Base-by-base conservation (phyloP, 2,888 invertebrate genomes). In the Cheilosia soror region DNA sequence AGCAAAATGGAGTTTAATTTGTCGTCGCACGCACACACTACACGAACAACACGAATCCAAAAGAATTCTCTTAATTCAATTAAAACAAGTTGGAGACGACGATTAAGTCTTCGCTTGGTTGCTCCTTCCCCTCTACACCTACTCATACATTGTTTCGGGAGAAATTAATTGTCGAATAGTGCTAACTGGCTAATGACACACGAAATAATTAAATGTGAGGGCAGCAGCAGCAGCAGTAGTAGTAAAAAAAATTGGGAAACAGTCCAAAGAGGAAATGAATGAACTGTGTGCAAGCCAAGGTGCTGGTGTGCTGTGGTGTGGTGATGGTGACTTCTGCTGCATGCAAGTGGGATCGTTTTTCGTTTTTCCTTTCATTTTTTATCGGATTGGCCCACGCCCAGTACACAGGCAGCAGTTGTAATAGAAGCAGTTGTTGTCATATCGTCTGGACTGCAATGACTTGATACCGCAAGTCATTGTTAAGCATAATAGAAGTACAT, bases 341-440 rank as follows among this genome's bases (percentile, higher is more conserved):
- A 44, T 37, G 72, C 33, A 60, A 40, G 71, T 44, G 65, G 37
- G 62, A 71, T 73, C 37, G 37, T 2, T 58, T 72, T 71, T 82
- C 47, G 55, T 51, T 71, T 63, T 78, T 60, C 66, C 65, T 57
- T 75, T 85, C 53, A n/a, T 44, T 55, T 71, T 71, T 84, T 84
- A 79, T 84, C 79, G 55, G 79, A 84, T 84, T 85, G 85, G 85
- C 85, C 85, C 85, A 85, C 85, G 85, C 85, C 85, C 85, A 85
- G 85, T 69, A 47, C 25, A 58, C 40, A 6, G 27, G 47, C 53
- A 27, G 33, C 40, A 44, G 47, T 57, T 29, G 65, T 33, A 78
- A 68, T 72, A 79, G 84, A 71, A 40, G 33, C n/a, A 69, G 63
- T 69, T 63, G 73, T 55, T 69, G 79, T 84, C 73, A 69, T 53